Conservation (phyloP, 2,888 invertebrate genomes). For the Drymonia ruficornis region DNA sequence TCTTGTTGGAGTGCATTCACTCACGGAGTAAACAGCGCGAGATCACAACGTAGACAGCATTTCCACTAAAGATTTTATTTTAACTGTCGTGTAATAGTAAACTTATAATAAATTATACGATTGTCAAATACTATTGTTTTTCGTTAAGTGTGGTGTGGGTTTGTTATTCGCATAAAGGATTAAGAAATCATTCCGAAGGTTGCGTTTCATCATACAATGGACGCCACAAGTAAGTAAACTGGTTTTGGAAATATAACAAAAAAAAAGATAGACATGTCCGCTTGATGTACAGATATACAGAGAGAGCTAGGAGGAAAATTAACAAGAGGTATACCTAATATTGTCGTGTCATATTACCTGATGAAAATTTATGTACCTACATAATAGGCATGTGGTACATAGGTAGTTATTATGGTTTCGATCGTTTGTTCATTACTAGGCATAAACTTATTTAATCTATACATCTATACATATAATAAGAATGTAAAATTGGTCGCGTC, state of each 20-base stretch:
- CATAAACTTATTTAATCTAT: too few relatives aligned
- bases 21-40: conserved; percentile 67
- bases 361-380: too few relatives aligned
- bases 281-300: not conserved
- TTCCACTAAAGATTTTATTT: conserved; percentile 13
- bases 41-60: conserved; percentile 49
- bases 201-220: conserved; percentile 75
- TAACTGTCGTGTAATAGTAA: conserved; percentile 18
- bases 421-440: too few relatives aligned
- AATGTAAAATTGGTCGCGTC: too few relatives aligned
- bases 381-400: too few relatives aligned
- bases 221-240: conserved; percentile 80
- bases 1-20: conserved; percentile 70
- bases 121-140: conserved; percentile 8
- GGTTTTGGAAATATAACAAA: conserved; percentile 39
- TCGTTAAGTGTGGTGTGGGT: conserved; percentile 34
- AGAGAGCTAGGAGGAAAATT: not conserved
- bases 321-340: not conserved
- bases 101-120: conserved; percentile 7
- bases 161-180: conserved; percentile 40
- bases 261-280: not conserved
- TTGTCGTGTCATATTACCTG: not conserved
- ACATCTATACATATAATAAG: too few relatives aligned
- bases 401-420: too few relatives aligned
- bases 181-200: conserved; percentile 67